Percentiles rank a stretch among this genome's conserved stretches.
These are phyloP conservation scores for Loriculus beryllinus DNA, from an alignment of 2,797 vertebrate species.

Conservation along the genomic window DNA sequence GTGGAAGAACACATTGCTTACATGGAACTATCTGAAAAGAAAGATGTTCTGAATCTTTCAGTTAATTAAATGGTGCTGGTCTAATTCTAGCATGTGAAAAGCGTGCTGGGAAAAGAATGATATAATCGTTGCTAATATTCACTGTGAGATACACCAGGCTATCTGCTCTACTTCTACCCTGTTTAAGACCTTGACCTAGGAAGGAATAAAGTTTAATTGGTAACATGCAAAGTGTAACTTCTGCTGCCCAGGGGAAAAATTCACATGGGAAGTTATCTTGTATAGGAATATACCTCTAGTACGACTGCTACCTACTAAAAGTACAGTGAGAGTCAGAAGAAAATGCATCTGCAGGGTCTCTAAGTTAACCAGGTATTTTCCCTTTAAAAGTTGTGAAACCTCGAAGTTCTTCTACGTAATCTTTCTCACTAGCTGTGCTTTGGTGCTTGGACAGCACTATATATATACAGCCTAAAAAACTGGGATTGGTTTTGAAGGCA, in stretches of 20 bases:
- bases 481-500: neutral
- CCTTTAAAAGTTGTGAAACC: neutral
- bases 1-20: neutral
- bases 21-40: neutral
- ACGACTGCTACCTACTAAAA: neutral
- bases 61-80: neutral
- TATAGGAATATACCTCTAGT: neutral
- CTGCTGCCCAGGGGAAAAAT: neutral
- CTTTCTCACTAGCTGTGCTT: neutral
- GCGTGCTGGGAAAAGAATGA: neutral
- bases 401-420: neutral
- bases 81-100: neutral
- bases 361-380: neutral
- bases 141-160: neutral
- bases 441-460: neutral
- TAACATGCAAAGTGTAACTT: neutral
- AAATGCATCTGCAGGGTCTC: neutral
- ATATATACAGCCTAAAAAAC: neutral
- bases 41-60: neutral
- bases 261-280: neutral
- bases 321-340: neutral
- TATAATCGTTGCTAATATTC: neutral
- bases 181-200: neutral
- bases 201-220: neutral
- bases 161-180: neutral